Base-by-base conservation (phyloP, 2,797 vertebrate species). In the Rhinatrema bivittatum region DNA sequence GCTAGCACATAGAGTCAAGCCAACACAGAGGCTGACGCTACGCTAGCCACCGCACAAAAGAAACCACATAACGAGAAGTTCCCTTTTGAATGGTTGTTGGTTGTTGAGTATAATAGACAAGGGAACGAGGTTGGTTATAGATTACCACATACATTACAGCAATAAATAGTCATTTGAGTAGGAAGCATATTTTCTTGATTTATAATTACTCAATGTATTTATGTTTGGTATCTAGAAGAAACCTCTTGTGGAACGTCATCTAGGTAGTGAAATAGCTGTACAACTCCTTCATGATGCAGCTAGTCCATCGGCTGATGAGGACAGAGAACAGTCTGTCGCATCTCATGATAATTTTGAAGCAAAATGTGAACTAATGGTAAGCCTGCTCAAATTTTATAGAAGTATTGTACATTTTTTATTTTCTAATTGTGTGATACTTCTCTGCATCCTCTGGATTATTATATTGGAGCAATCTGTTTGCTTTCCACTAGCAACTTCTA, bases 201-300 rank as follows among this genome's bases (percentile, higher is more conserved):
- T 7, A 7, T 13, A 17, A 7, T 2, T 13, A 32, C 13, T 21
- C 20, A 4, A 21, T 9, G 3, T n/a, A 9, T 10, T 38, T 29
- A 15, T 15, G 21, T 29, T 32, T 44, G 22, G 30, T 45, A 20
- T 26, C 20, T 23, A 69, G 58, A 49, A 66, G 46, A 76, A 68
- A 36, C 62, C 74, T 43, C 25, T 69, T 7, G 71, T 86, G 1
- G 78, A 81, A 29, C 55, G 69, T 7, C 79, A 82, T 39, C 42
- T 62, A 14, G 74, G 71, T 42, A 40, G 10, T 19, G 62, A 66
- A 58, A 41, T 56, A 23, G 33, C 12, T 7, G 4, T 7, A 29
- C 32, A 23, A 3, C 1, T 39, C 18, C 13, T 61, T 25, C 36
- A 42, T 27, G 47, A 52, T 4, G 19, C 27, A 1, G 22, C 37